Evolutionary conservation across 2,797 vertebrate species (phyloP).

Genomic region (Pseudochirops corinnae): DNA sequence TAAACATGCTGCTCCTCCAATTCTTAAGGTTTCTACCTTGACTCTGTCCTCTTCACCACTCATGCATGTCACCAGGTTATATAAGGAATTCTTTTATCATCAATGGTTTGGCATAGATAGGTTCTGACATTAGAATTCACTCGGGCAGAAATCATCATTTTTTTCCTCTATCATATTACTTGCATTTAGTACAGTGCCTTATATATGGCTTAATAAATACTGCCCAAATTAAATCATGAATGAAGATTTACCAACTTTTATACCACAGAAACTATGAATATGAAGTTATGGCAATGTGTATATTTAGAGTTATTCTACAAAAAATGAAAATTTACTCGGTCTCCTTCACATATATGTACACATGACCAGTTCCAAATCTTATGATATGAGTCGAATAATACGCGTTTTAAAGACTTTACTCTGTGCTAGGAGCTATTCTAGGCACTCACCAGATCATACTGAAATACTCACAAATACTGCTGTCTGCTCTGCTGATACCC

Average conservation of each 20-base stretch:
- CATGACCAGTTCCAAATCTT: not conserved
- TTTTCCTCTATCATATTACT: not conserved
- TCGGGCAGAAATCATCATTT: not conserved
- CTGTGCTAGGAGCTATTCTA: not conserved
- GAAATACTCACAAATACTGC: not conserved
- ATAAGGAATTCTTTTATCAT: not conserved
- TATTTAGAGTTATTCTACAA: not conserved
- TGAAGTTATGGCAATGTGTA: not conserved
- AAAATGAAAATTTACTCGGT: not conserved
- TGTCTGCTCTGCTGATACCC: not conserved
- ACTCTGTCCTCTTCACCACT: not conserved
- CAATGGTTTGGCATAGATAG: not conserved
- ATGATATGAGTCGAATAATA: not conserved
- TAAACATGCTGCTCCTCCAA: not conserved
- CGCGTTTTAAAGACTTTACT: not conserved
- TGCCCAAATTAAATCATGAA: not conserved
- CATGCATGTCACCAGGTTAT: not conserved
- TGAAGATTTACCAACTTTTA: not conserved
- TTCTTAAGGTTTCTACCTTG: not conserved
- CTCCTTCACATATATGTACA: not conserved
- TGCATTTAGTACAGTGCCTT: not conserved
- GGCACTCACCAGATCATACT: not conserved
- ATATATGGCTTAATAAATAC: not conserved
- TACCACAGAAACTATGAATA: not conserved
- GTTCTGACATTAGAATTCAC: not conserved